These are phyloP conservation scores for Acrobasis repandana DNA, from an alignment of 2,888 invertebrate genomes.

Conservation along the genomic window DNA sequence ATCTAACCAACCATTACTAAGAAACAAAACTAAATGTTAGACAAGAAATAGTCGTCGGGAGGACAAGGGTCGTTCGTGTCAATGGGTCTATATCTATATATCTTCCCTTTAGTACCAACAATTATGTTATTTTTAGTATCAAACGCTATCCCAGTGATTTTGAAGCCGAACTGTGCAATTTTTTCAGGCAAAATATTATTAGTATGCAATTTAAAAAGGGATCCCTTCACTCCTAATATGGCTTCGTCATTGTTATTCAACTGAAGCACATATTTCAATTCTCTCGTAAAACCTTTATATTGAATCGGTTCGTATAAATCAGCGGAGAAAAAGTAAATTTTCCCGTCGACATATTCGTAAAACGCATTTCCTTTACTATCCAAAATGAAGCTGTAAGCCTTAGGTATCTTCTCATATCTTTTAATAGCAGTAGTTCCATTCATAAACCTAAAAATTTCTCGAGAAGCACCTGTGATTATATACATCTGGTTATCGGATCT, in stretches of 20 bases:
- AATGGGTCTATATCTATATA: conserved; percentile 68
- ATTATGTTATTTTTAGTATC: conserved; percentile 69
- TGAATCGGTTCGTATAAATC: conserved; percentile 71
- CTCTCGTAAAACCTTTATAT: conserved; percentile 72
- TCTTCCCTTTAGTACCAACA: conserved; percentile 73
- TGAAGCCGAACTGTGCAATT: conserved; percentile 67
- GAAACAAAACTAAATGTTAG: conserved; percentile 50
- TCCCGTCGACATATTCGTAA: conserved; percentile 72
- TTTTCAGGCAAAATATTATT: conserved; percentile 65
- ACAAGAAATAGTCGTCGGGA: conserved; percentile 72
- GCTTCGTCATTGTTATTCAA: conserved; percentile 69
- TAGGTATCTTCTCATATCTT: conserved; percentile 67
- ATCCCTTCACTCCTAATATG: conserved; percentile 70
- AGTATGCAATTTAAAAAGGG: conserved; percentile 58
- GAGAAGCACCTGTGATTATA: conserved; percentile 64
- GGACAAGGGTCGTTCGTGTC: conserved; percentile 69
- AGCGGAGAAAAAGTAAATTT: conserved; percentile 64
- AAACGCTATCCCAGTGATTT: conserved; percentile 70
- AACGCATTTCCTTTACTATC: conserved; percentile 67
- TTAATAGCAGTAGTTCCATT: conserved; percentile 72
- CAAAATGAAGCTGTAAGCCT: conserved; percentile 68
- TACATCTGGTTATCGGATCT: conserved; percentile 69
- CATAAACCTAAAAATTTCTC: conserved; percentile 66
- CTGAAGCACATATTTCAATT: conserved; percentile 67
- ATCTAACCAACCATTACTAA: not conserved